phyloP scores from a whole-genome alignment of 2,797 vertebrate genomes.

The Eidolon dupreanum region DNA sequence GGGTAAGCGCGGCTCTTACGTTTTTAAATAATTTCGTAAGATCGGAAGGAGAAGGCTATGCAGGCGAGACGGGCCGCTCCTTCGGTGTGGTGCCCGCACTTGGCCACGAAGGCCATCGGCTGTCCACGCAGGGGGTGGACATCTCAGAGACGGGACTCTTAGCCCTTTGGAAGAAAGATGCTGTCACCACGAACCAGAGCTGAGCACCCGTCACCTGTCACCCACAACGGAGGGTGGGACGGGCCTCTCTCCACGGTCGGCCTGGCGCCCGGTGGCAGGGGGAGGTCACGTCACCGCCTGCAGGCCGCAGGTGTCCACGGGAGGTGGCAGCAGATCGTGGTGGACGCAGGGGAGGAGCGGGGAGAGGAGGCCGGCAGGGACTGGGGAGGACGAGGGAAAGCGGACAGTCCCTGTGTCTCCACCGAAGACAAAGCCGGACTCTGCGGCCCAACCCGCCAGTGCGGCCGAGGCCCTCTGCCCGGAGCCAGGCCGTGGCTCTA shows the following conservation, averaged over 20 bases:
- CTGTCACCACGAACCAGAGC: background rate
- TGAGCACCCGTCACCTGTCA: background rate
- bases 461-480: background rate
- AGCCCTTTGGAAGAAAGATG: background rate
- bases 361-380: background rate
- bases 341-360: background rate
- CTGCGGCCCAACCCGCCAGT: background rate
- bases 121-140: background rate
- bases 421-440: background rate
- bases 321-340: slow-evolving; percentile 25
- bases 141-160: background rate
- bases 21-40: background rate
- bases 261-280: background rate
- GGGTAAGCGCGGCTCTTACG: background rate
- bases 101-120: background rate
- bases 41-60: background rate
- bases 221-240: background rate
- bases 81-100: background rate
- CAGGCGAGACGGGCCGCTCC: too few relatives aligned
- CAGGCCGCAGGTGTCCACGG: slow-evolving; percentile 27
- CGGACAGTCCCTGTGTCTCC: accelerated
- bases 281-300: background rate
- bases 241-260: background rate
- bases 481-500: background rate
- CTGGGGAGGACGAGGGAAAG: accelerated